phyloP scores from a whole-genome alignment of 1,140 invertebrate genomes.

The Lithobius niger region DNA sequence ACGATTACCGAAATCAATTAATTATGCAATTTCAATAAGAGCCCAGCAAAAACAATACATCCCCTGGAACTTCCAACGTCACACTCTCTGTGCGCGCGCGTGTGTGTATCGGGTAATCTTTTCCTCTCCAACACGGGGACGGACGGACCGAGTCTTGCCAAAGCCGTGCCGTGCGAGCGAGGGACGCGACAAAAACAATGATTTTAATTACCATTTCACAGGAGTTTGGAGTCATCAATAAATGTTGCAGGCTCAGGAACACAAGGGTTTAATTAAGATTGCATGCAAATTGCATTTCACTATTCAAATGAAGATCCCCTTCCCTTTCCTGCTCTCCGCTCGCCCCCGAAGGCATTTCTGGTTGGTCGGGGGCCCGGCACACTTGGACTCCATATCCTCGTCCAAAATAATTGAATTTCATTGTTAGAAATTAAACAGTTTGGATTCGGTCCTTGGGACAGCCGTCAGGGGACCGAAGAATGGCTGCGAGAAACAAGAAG shows the following conservation, averaged over 20 bases:
- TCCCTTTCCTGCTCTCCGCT: neutral
- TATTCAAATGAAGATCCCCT: constrained; percentile 6
- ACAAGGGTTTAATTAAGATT: constrained; percentile 10
- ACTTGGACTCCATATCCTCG: neutral
- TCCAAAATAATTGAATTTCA: constrained; percentile 1
- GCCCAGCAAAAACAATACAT: neutral
- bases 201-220: constrained; percentile 9
- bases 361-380: neutral
- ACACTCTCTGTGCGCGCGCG: too few species aligned
- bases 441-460: too few species aligned
- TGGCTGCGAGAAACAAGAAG: neutral
- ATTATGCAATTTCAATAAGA: constrained; percentile 1
- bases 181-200: constrained; percentile 1
- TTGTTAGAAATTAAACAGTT: constrained; percentile 6
- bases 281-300: constrained; percentile 7
- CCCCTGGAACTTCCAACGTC: too few species aligned
- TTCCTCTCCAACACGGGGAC: neutral
- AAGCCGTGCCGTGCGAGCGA: too few species aligned
- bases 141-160: too few species aligned
- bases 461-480: too few species aligned
- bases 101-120: neutral
- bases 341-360: too few species aligned
- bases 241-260: constrained; percentile 1
- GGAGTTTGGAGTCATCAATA: constrained; percentile 5
- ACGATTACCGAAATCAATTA: constrained; percentile 4